Evolutionary conservation across 1,140 invertebrate species (phyloP).

Genomic region (Psilanteris sp.): DNA sequence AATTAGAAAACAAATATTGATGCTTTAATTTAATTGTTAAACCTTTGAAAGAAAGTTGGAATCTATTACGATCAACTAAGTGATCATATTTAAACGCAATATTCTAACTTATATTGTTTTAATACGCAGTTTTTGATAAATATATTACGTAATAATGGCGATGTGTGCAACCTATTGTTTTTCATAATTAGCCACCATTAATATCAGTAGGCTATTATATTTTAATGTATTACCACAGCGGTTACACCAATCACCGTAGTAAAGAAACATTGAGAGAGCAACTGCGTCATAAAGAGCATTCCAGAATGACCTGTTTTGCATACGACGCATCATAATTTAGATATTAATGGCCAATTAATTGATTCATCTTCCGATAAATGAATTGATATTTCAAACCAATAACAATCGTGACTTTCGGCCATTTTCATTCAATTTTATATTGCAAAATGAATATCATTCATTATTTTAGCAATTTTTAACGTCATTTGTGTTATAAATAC

Average conservation of each 20-base stretch:
- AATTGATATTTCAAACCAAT: too few species aligned
- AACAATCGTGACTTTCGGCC: slow-evolving; percentile 13
- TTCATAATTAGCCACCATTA: slow-evolving; percentile 44
- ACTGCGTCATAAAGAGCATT: slow-evolving; percentile 51
- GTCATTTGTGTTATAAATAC: too few species aligned
- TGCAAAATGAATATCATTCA: too few species aligned
- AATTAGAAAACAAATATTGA: neutral
- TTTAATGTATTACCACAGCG: slow-evolving; percentile 49
- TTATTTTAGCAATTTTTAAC: too few species aligned
- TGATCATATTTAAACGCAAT: slow-evolving; percentile 23
- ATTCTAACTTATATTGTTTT: slow-evolving; percentile 2
- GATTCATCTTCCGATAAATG: slow-evolving; percentile 45
- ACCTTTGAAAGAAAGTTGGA: slow-evolving; percentile 1
- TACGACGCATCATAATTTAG: too few species aligned
- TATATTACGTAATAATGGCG: slow-evolving; percentile 4
- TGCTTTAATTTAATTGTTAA: slow-evolving; percentile 23
- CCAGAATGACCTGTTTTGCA: slow-evolving; percentile 50
- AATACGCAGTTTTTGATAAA: slow-evolving; percentile 5
- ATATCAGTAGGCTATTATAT: slow-evolving; percentile 34
- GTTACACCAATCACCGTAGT: slow-evolving; percentile 48
- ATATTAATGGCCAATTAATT: slow-evolving; percentile 46
- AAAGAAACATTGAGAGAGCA: slow-evolving; percentile 12
- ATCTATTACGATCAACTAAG: slow-evolving; percentile 23
- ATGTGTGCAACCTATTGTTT: slow-evolving; percentile 35
- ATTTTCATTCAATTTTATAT: neutral